Percentiles rank a stretch among this genome's conserved stretches.
These are phyloP conservation scores for Drosophila watanabei DNA, from an alignment of 1,140 invertebrate genomes.

Conservation along the genomic window DNA sequence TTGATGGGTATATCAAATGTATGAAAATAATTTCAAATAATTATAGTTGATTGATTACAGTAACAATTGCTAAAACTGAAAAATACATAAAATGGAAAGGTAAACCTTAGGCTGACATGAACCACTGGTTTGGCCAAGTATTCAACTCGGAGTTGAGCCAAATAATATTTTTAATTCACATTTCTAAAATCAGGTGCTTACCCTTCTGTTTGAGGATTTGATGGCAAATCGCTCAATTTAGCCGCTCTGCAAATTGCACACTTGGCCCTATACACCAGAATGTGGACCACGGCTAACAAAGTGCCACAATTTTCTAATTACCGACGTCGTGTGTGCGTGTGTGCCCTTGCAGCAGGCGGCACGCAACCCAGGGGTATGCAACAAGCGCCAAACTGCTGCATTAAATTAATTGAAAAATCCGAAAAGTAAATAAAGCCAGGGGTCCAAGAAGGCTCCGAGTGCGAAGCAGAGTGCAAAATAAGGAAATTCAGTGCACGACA, in stretches of 20 bases:
- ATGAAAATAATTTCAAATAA: too few species aligned
- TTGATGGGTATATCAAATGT: too few species aligned
- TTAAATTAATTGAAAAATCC: constrained; percentile 84
- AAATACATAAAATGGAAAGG: too few species aligned
- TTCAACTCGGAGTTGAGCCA: neutral
- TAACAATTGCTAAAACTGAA: too few species aligned
- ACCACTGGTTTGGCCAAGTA: neutral
- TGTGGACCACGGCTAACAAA: constrained; percentile 60
- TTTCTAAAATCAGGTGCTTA: neutral
- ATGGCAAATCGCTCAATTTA: constrained; percentile 74
- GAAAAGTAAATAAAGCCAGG: constrained; percentile 69
- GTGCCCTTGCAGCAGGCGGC: constrained; percentile 24
- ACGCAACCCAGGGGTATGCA: constrained; percentile 67
- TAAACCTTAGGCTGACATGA: too few species aligned
- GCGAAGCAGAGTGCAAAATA: constrained; percentile 60
- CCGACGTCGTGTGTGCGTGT: constrained; percentile 50
- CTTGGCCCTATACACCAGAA: constrained; percentile 44
- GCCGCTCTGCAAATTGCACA: constrained; percentile 63
- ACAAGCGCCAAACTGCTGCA: constrained; percentile 75
- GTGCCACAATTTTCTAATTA: constrained; percentile 84
- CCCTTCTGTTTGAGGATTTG: neutral
- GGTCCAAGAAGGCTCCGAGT: constrained; percentile 11
- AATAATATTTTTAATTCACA: neutral
- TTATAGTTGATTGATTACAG: too few species aligned
- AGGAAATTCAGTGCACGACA: constrained; percentile 80